Evolutionary conservation across 2,888 invertebrate species (phyloP).

Genomic region (Rhogogaster chlorosoma): DNA sequence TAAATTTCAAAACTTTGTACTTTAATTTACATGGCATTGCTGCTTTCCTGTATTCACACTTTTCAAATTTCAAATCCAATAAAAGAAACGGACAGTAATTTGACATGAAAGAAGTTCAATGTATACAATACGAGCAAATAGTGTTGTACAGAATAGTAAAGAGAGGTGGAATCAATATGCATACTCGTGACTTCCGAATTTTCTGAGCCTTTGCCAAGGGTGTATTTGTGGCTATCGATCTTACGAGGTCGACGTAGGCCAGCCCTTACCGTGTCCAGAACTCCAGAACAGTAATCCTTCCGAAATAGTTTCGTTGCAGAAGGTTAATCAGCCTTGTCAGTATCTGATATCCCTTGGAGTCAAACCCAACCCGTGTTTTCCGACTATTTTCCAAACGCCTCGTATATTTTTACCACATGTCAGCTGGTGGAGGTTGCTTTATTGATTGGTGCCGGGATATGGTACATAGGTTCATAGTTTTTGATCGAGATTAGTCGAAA

Average conservation of each 20-base stretch:
- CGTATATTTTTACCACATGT: background rate
- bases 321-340: constrained; percentile 34
- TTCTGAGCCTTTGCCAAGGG: constrained; percentile 43
- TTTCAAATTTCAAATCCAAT: background rate
- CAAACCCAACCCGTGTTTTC: background rate
- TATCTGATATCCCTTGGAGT: background rate
- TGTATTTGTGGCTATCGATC: constrained; percentile 28
- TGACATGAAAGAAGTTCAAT: background rate
- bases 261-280: background rate
- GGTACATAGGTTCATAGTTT: background rate
- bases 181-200: constrained; percentile 43
- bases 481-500: background rate
- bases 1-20: background rate
- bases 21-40: constrained; percentile 4
- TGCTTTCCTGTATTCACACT: too few species aligned
- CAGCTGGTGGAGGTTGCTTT: background rate
- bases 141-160: constrained; percentile 5
- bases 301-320: constrained; percentile 27
- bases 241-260: constrained; percentile 1
- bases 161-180: constrained; percentile 32
- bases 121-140: background rate
- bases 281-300: background rate
- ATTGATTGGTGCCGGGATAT: constrained; percentile 14
- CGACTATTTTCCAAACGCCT: background rate
- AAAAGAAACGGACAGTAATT: background rate